Evolutionary conservation across 2,888 invertebrate genomes (phyloP), one percentile per base, ranked within the genome.

Genomic region (Cheilosia vulpina): DNA sequence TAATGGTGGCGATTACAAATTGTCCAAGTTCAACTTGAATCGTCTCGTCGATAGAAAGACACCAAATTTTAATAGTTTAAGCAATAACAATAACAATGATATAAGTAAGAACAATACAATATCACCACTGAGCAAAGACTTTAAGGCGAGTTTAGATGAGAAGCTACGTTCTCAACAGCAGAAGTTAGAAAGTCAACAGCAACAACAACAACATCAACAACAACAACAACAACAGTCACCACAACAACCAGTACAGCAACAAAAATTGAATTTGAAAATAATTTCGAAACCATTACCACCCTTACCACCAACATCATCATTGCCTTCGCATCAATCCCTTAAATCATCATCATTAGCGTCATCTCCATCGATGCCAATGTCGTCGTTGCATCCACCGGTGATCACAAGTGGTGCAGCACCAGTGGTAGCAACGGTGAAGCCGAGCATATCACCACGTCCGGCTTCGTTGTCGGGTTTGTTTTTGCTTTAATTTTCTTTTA

Each of bases 381-480:
- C 88, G 80, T 73, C 87, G 87, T 87, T 88, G 83, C 84, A 76
- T 82, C 87, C 81, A 78, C 72, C 50, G 52, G 87, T 84, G 81
- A 68, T 7, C 15, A 52, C 65, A 38, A 73, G 47, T 55, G 58
- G 58, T 38, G 38, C 19, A 15, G 43, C 87, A 80, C 85, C 88
- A 63, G 83, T 75, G 87, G 84, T 87, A 81, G 85, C 87, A 78
- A 87, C 87, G 68, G 88, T 89, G 85, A 92, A 92, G 90, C 92
- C 92, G 88, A 90, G 89, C 88, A 90, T 92, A 87, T 90, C 91
- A 88, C 92, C 92, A 88, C 90, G 92, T 90, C 92, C 92, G 89
- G 92, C 92, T 89, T 92, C 92, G 87, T 91, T 92, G 91, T 90
- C 90, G 89, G 90, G 92, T 92, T 92, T 90, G 91, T 92, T 90